Evolutionary conservation across 2,797 vertebrate species (phyloP).

Genomic region (Anisognathus igniventris): DNA sequence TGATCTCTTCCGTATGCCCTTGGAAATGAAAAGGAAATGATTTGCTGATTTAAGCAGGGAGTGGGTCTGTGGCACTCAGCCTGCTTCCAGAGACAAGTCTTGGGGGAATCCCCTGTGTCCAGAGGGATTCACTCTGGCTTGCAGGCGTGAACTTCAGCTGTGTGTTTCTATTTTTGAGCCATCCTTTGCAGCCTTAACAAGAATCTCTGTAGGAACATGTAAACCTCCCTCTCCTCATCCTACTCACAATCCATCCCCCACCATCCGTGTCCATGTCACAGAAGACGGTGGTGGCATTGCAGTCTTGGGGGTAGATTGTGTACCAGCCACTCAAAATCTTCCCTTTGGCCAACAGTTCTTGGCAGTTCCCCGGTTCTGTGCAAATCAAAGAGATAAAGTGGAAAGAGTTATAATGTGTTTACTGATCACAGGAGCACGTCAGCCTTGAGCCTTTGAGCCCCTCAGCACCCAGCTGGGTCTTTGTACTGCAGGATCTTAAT

Average conservation of each 20-base stretch:
- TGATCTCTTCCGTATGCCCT: background rate
- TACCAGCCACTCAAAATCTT: constrained; percentile 60
- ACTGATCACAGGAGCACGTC: no score
- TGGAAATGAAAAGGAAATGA: background rate
- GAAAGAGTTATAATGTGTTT: background rate
- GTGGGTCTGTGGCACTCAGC: background rate
- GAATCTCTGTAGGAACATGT: background rate
- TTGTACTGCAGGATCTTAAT: background rate
- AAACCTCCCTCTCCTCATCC: background rate
- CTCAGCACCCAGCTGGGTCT: background rate
- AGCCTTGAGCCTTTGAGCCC: background rate
- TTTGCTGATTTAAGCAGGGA: background rate
- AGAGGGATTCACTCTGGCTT: background rate
- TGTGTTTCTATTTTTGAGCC: background rate
- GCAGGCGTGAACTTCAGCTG: background rate
- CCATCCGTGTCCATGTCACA: constrained; percentile 69
- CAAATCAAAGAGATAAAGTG: background rate
- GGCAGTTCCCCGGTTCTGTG: constrained; percentile 52
- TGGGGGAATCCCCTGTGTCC: background rate
- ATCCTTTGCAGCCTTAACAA: background rate
- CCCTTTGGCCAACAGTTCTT: constrained; percentile 45
- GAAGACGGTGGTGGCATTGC: constrained; percentile 30
- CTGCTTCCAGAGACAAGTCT: background rate
- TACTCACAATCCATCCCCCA: constrained; percentile 70
- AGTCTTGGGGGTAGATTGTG: constrained; percentile 57